Base-by-base conservation (phyloP, 2,888 invertebrate species). In the Lissonota sp. region DNA sequence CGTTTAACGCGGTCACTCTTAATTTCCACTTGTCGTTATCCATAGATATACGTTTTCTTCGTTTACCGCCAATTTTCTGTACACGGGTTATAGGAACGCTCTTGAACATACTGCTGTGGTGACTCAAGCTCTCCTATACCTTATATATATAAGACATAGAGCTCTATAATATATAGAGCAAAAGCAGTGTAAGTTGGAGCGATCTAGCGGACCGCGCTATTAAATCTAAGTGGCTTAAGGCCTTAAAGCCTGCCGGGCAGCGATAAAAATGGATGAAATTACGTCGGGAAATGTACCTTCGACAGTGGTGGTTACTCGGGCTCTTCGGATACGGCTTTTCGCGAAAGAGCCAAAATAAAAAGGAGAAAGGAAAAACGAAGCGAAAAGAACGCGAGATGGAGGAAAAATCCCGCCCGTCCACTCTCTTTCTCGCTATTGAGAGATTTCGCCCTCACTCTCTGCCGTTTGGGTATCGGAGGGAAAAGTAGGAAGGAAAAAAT, bases 141-240 rank as follows among this genome's bases (percentile, higher is more conserved):
- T 39, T 40, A 40, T 42, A 7, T 60, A 12, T 60, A 40, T 58
- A 66, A 49, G 64, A 67, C 46, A 44, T 14, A 37, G 5, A 44
- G n/a, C 5, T 66, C 49, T n/a, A 69, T 44, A 26, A 46, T 63
- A 44, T 46, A 58, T 5, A 51, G 66, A 53, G 55, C 8, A 64
- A 73, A 76, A 44, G 71, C 58, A 73, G 67, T 67, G 73, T 58
- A 72, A 64, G 71, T 58, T 71, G 75, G 64, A 57, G 62, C 78
- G 75, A 79, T 66, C 67, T 57, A 76, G 71, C 67, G 82, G 84
- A 84, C 83, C 84, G 85, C 85, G 87, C 90, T 87, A 90, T 91
- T 90, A 90, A 90, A 90, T 90, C 89, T 90, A 90, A 90, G 89
- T 90, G 90, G 91, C 90, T 91, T 89, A 90, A 88, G 86, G 88